Conservation (phyloP, 2,888 invertebrate species). For the Trissolcus brochymenae region DNA sequence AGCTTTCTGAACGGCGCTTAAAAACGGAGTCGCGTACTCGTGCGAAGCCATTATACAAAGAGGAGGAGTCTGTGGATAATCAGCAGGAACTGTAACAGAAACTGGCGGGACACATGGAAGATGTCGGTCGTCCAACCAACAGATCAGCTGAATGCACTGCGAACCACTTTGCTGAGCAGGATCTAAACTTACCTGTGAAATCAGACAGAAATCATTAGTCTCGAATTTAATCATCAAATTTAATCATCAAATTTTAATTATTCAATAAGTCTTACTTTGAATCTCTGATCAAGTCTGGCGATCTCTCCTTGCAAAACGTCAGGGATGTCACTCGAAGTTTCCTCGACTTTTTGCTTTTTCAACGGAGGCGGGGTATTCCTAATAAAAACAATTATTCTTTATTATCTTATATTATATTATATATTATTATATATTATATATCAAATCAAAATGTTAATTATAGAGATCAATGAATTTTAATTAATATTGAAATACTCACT, state of each 20-base stretch:
- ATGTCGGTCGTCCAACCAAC: constrained; percentile 91
- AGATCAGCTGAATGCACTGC: constrained; percentile 87
- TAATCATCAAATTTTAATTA: background rate
- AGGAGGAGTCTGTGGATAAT: constrained; percentile 84
- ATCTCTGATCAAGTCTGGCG: constrained; percentile 91
- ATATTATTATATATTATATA: too few relatives aligned
- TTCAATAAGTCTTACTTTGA: constrained; percentile 81
- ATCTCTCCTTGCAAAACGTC: constrained; percentile 96
- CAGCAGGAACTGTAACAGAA: constrained; percentile 88
- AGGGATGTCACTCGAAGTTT: constrained; percentile 83
- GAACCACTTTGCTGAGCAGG: constrained; percentile 82
- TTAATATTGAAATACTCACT: constrained; percentile 80
- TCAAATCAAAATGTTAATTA: too few relatives aligned
- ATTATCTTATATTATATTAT: too few relatives aligned
- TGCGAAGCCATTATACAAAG: constrained; percentile 83
- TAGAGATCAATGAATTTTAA: too few relatives aligned
- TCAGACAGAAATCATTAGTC: background rate
- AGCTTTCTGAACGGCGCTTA: constrained; percentile 83
- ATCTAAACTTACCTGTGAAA: constrained; percentile 77
- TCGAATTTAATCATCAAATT: too few relatives aligned
- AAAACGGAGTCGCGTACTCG: constrained; percentile 82
- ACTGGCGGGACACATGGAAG: constrained; percentile 95
- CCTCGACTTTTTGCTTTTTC: constrained; percentile 82
- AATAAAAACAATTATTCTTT: too few relatives aligned
- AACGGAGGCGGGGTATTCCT: constrained; percentile 83